These are phyloP conservation scores for Agapostemon virescens DNA, from an alignment of 2,888 invertebrate genomes.

Conservation along the genomic window DNA sequence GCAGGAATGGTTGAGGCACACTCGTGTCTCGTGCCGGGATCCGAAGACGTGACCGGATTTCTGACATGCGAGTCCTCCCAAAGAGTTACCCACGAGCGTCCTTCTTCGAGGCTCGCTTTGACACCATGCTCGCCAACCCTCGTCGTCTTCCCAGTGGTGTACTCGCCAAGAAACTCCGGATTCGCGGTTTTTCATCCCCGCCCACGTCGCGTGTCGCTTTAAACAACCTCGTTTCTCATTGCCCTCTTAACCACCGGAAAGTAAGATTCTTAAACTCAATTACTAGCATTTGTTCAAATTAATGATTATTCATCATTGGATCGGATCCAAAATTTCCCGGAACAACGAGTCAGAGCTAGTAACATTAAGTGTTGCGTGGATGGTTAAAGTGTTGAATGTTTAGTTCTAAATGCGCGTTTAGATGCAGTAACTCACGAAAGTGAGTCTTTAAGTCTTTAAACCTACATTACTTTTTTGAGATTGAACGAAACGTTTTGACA, in stretches of 20 bases:
- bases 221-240: neutral
- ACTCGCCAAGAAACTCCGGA: conserved; percentile 30
- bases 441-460: too few species aligned
- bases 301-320: neutral
- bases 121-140: conserved; percentile 68
- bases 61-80: conserved; percentile 66
- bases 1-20: conserved; percentile 76
- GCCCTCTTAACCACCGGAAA: neutral
- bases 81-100: conserved; percentile 74
- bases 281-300: neutral
- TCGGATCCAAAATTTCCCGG: neutral
- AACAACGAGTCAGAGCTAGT: neutral
- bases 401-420: neutral
- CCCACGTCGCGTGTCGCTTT: neutral
- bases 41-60: conserved; percentile 76
- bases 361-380: neutral
- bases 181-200: conserved; percentile 31
- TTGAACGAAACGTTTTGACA: too few species aligned
- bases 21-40: conserved; percentile 73
- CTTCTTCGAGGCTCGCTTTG: conserved; percentile 70
- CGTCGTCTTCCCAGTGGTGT: conserved; percentile 50
- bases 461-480: too few species aligned
- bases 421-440: too few species aligned
- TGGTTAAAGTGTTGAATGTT: neutral
- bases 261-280: neutral